Evolutionary conservation across 2,888 invertebrate species (phyloP), one percentile per base, ranked within the genome.

Genomic region (Perithous albicinctus): DNA sequence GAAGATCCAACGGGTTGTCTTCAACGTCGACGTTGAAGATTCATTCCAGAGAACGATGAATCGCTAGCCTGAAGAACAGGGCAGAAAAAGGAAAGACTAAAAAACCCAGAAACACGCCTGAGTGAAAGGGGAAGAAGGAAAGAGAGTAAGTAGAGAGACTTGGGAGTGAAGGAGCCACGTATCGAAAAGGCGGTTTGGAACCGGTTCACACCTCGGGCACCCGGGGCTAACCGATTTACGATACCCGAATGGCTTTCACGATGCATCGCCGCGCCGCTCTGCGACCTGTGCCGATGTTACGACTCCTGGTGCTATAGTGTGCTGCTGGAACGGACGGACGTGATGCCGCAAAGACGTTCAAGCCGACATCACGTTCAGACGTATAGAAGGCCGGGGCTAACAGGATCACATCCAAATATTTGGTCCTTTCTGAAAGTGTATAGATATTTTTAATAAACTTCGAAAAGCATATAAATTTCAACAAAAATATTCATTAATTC

Each of bases 191-290:
- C 78, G 78, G 82, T 82, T 85, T 75, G 84, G 86, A 90, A 90
- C 90, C 90, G 90, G 90, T 90, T 90, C 88, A 87, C 88, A 87
- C 87, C 86, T 88, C 70, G 20, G 78, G 70, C 72, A 84, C 86
- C 85, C 86, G 85, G 87, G 86, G 85, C 86, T 86, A 85, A 89
- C 89, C 87, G 87, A 87, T 88, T 86, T 86, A 86, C 81, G 83
- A 86, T 84, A 85, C 84, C 81, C 83, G 81, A 83, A 85, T 83
- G 81, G 82, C 83, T 84, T 84, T 85, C 85, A 74, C 85, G 85
- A 83, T 84, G 78, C 85, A 83, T 70, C 76, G 70, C 38, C 76
- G 70, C 38, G 59, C 56, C 41, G 18, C 43, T 29, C 43, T 38
- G 15, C 66, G 70, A 77, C 77, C 69, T 59, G n/a, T n/a, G 63